Percentiles rank a stretch among this genome's conserved stretches.
Conservation (phyloP, 2,113 vertebrate genomes). For the Odontophorus gujanensis region DNA sequence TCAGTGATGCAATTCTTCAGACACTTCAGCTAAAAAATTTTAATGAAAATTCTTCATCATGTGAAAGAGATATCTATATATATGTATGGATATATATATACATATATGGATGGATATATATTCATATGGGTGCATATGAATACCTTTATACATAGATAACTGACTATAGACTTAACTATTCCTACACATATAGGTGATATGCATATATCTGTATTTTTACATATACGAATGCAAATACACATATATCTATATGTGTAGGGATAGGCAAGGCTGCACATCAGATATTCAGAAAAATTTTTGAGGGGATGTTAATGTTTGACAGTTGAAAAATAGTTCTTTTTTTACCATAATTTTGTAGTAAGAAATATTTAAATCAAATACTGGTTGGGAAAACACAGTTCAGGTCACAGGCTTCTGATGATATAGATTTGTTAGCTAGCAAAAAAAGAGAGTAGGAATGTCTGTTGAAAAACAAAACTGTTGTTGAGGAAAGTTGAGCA, state of each 20-base stretch:
- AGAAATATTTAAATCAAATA: neutral
- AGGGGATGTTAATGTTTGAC: neutral
- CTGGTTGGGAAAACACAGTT: neutral
- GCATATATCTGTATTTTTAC: neutral
- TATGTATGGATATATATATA: too few species aligned
- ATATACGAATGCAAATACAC: neutral
- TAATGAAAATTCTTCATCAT: neutral
- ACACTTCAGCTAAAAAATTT: neutral
- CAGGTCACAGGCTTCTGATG: neutral
- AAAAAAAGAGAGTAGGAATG: neutral
- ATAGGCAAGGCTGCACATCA: neutral
- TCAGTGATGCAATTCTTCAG: neutral
- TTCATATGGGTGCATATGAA: neutral
- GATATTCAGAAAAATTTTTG: neutral
- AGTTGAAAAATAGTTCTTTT: neutral
- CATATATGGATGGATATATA: neutral
- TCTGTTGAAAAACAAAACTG: neutral
- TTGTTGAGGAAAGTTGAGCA: neutral
- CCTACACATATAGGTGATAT: neutral
- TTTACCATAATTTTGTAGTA: neutral
- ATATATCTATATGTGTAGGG: neutral
- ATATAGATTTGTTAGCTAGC: neutral
- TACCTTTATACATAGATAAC: neutral
- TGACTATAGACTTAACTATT: neutral
- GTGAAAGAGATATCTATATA: rapidly evolving